Evolutionary conservation across 2,113 vertebrate species (phyloP).

Genomic region (Maccullochella peelii): DNA sequence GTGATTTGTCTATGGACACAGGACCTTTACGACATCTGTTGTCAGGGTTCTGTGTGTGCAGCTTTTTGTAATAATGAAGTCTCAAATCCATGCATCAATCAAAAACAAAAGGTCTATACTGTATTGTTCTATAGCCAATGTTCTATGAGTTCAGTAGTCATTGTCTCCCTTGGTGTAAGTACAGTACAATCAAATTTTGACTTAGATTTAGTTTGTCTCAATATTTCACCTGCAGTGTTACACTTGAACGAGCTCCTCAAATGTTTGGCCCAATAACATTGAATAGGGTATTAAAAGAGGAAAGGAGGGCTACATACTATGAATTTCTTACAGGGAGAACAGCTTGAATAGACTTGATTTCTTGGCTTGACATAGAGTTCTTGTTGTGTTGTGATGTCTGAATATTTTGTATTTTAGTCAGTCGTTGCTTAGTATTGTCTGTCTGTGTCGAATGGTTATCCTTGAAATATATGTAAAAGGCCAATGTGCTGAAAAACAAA

Average conservation of each 20-base stretch:
- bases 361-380: constrained; percentile 1
- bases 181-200: not conserved
- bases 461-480: not conserved
- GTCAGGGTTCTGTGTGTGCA: not conserved
- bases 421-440: not conserved
- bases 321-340: not conserved
- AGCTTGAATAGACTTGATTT: constrained; percentile 8
- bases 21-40: not conserved
- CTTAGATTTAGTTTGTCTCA: not conserved
- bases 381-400: not conserved
- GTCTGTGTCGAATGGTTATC: constrained; percentile 10
- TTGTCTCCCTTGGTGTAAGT: not conserved
- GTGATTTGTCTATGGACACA: not conserved
- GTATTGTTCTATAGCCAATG: not conserved
- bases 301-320: not conserved
- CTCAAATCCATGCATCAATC: not conserved
- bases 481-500: not conserved
- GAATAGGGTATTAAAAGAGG: not conserved
- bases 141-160: not conserved
- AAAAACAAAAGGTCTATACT: too few relatives aligned
- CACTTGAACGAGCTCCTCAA: not conserved
- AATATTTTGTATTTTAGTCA: constrained; percentile 12
- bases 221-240: not conserved
- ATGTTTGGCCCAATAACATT: not conserved
- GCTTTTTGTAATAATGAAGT: not conserved